Evolutionary conservation across 2,888 invertebrate species (phyloP), one percentile per base, ranked within the genome.

Genomic region (Dysmachus trigonus): DNA sequence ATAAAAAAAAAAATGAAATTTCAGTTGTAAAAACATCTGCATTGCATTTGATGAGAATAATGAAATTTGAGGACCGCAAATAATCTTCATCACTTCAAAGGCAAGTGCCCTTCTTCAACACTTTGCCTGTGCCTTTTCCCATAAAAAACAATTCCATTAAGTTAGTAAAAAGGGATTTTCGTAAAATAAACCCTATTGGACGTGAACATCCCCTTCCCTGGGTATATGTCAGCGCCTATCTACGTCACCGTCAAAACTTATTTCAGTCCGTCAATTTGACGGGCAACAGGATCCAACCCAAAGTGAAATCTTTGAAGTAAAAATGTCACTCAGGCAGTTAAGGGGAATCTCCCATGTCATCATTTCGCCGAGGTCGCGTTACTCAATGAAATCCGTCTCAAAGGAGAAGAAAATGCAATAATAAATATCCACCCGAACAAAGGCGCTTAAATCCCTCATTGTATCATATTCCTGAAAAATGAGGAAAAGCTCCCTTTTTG

Each of bases 381-480:
- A 33, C 33, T 33, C 31, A 27, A 35, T 33, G 22, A 27, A 35
- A 71, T 18, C 62, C 62, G n/a, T 35, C 22, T 82, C 71, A 62
- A 71, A 33, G 53, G 62, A n/a, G 33, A 71, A 71, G 22, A 71
- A 71, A 82, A 82, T 71, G 82, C 82, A 82, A 82, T 83, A 81
- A 81, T 81, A 81, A 83, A 83, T 83, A 83, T 72, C 41, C n/a
- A n/a, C n/a, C 22, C 33, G 30, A 72, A 72, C 83, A 83, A 83
- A 83, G 72, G 72, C 18, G 83, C 83, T 83, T 72, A 62, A 71
- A 22, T 82, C 71, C 33, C 13, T 62, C 38, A 41, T 72, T 83
- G 83, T 83, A 83, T 72, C 41, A 83, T 83, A 72, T 83, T 83
- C 83, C 33, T 83, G 83, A 83, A 83, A 83, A 83, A 71, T 83